Percentiles rank a stretch among this genome's conserved stretches.
Conservation (phyloP, 2,113 vertebrate genomes). For the Malurus elegans region DNA sequence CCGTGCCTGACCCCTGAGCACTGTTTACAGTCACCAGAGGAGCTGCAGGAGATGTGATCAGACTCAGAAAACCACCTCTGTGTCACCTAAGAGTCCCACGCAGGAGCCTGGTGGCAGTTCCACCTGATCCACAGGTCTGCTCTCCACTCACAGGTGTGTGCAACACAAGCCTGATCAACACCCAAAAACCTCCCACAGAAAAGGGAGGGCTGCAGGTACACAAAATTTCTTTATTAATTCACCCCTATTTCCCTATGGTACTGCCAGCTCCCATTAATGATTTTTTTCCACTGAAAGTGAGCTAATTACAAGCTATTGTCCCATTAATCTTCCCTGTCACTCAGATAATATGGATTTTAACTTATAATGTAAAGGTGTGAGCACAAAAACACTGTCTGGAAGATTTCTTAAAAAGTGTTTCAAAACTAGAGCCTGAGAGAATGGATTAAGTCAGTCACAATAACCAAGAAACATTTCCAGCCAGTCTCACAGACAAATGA, state of each 20-base stretch:
- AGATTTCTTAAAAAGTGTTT: neutral
- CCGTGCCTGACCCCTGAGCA: accelerated
- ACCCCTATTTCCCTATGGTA: neutral
- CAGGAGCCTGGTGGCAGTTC: neutral
- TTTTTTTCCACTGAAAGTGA: neutral
- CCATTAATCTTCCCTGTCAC: neutral
- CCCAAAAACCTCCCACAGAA: neutral
- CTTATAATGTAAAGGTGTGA: neutral
- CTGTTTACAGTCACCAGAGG: neutral
- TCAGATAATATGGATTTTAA: neutral
- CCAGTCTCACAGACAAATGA: neutral
- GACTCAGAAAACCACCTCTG: neutral
- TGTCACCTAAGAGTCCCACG: neutral
- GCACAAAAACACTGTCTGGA: neutral
- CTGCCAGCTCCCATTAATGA: neutral
- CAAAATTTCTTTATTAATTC: neutral
- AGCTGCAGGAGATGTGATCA: neutral
- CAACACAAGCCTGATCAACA: neutral
- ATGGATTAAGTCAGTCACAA: conserved; percentile 30
- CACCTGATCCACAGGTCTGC: neutral
- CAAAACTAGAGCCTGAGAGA: neutral
- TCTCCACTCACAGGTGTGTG: neutral
- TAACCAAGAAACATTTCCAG: conserved; percentile 13
- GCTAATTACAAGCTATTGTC: neutral
- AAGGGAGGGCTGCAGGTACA: neutral